Conservation (phyloP, 2,797 vertebrate genomes). For the Pangasius mekongensis region DNA sequence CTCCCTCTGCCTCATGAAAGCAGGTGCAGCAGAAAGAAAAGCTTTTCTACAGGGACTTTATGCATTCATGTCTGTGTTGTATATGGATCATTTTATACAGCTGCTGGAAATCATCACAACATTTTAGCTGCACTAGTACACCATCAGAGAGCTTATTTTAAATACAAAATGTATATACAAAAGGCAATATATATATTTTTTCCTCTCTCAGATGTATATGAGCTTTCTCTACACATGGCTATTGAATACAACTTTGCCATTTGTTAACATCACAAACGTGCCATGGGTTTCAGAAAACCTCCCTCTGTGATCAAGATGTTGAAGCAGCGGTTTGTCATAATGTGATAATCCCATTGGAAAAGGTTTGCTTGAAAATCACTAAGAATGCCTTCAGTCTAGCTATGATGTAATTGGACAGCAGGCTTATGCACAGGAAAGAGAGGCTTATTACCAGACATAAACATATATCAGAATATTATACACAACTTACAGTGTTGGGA, state of each 20-base stretch:
- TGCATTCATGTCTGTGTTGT: not conserved
- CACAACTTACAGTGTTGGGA: not conserved
- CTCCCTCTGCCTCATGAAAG: conserved; percentile 4
- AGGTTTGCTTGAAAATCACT: conserved; percentile 48
- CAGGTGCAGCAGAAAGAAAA: conserved; percentile 1
- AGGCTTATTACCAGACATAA: not conserved
- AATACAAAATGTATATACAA: not conserved
- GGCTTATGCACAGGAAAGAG: not conserved
- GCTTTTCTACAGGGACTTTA: not conserved
- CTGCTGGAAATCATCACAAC: not conserved
- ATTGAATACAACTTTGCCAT: conserved; percentile 62
- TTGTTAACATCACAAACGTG: conserved; percentile 62
- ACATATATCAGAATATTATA: not conserved
- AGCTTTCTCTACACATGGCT: conserved; percentile 59
- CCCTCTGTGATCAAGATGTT: conserved; percentile 40
- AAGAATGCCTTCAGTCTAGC: conserved; percentile 27
- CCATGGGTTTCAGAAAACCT: conserved; percentile 51
- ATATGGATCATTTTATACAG: not conserved
- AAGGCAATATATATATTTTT: not conserved
- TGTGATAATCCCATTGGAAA: conserved; percentile 48
- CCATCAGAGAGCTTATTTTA: not conserved
- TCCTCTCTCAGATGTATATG: conserved; percentile 43
- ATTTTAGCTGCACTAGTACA: not conserved
- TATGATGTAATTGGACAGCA: conserved; percentile 6
- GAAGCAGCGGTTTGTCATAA: conserved; percentile 47